Evolutionary conservation across 1,140 invertebrate species (phyloP).

Genomic region (Eupristina koningsbergeri): DNA sequence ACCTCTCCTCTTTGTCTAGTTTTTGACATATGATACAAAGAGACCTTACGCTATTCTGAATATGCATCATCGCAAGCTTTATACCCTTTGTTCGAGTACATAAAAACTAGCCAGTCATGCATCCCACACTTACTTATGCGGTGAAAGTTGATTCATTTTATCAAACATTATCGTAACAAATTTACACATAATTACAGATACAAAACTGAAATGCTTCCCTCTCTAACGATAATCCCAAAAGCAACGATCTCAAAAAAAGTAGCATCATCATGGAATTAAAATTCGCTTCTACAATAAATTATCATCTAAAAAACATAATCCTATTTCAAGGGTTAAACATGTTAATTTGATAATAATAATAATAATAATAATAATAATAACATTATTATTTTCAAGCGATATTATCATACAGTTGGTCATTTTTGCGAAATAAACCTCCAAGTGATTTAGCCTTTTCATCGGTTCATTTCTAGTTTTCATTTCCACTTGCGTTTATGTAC

Average conservation of each 20-base stretch:
- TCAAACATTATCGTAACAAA: neutral
- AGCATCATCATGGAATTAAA: too few species aligned
- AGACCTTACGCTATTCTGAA: neutral
- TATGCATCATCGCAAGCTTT: neutral
- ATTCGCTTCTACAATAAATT: too few species aligned
- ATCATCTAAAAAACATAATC: too few species aligned
- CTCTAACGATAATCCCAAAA: too few species aligned
- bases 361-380: too few species aligned
- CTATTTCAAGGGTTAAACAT: too few species aligned
- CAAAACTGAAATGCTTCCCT: neutral
- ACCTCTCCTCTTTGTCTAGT: conserved; percentile 3
- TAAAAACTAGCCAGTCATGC: neutral
- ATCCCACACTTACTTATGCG: neutral
- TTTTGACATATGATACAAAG: neutral
- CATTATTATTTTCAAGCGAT: too few species aligned
- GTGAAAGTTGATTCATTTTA: neutral
- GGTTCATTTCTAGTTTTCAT: neutral
- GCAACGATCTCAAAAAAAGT: too few species aligned
- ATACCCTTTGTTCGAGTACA: neutral
- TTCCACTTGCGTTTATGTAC: neutral
- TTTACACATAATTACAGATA: neutral
- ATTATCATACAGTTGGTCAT: neutral
- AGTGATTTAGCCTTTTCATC: neutral
- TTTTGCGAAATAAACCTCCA: neutral
- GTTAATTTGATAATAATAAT: too few species aligned